Conservation (phyloP, 2,888 invertebrate genomes). For the Spodoptera exigua region DNA sequence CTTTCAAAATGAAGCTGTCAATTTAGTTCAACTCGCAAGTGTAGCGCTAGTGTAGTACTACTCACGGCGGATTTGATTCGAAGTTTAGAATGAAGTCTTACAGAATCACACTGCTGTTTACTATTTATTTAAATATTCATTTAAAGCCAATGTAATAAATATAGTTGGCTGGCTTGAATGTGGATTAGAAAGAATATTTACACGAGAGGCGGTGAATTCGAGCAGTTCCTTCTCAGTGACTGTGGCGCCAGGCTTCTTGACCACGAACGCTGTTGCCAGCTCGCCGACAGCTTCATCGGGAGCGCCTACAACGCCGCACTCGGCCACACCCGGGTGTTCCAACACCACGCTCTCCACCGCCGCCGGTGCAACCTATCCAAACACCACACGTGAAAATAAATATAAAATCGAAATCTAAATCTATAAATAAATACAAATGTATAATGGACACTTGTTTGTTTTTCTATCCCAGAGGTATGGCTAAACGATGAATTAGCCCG, state of each 20-base stretch:
- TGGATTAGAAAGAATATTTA: slow-evolving; percentile 70
- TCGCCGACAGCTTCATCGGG: slow-evolving; percentile 93
- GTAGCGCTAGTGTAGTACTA: no score
- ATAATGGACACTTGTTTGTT: no score
- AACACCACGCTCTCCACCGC: slow-evolving; percentile 94
- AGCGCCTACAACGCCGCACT: slow-evolving; percentile 94
- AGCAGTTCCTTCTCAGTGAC: slow-evolving; percentile 89
- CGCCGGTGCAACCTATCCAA: slow-evolving; percentile 92
- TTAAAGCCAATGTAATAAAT: no score
- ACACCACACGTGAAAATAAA: neutral
- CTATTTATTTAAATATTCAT: no score
- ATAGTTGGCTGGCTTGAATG: no score
- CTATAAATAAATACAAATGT: neutral
- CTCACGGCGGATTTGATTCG: no score
- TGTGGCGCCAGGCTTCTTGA: slow-evolving; percentile 85
- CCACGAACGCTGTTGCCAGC: slow-evolving; percentile 93
- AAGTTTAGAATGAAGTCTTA: no score
- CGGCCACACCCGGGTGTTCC: slow-evolving; percentile 91
- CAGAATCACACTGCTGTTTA: no score
- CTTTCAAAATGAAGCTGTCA: no score
- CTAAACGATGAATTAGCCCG: no score
- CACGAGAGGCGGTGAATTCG: slow-evolving; percentile 86
- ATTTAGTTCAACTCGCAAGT: no score
- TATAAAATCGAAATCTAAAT: neutral
- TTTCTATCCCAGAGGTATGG: no score